Base-by-base conservation (phyloP, 2,888 invertebrate genomes). In the Drosophila incognita region DNA sequence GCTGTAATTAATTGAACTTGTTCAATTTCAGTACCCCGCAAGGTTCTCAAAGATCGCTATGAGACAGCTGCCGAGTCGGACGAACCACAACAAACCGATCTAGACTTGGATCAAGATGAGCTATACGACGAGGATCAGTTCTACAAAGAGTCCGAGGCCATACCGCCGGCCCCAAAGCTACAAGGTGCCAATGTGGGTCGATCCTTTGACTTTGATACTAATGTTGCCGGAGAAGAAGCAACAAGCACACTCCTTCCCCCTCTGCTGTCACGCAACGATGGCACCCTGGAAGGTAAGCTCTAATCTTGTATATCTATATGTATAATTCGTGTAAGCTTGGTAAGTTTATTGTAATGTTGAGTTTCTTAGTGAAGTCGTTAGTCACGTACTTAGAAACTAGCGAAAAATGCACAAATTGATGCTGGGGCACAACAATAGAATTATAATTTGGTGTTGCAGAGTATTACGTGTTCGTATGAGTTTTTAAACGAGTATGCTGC, bases 11-110 rank as follows among this genome's bases (percentile, higher is more conserved):
- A 27, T 18, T 11, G 0, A 13, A 29, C 1, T 35, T 7, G 2
- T n/a, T 51, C 7, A 8, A 49, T 93, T 92, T 2, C 94, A 97
- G 97, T 97, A 77, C 97, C 97, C 5, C 94, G 97, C 78, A 96
- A 96, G 91, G 97, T 98, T 62, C 94, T 97, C 74, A 96, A 96
- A 91, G 97, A 97, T 93, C 95, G 96, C 81, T 97, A 96, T 93
- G 96, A 97, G 91, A 96, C 96, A 74, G 95, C 95, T 35, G 95
- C 96, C 56, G 97, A 97, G 92, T 94, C 95, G 76, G 97, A 97
- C 92, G 97, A 97, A 92, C 94, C 95, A 76, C 94, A 95, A 81
- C 94, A 93, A 80, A 92, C 92, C 36, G 94, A 94, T 70, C 89
- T 93, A 31, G 94, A 94, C 70, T 92, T 94, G 74, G 94, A 94